Percentiles rank a stretch among this genome's conserved stretches.
Evolutionary conservation across 2,113 vertebrate species (phyloP).

Genomic region (Tupaia chinensis): DNA sequence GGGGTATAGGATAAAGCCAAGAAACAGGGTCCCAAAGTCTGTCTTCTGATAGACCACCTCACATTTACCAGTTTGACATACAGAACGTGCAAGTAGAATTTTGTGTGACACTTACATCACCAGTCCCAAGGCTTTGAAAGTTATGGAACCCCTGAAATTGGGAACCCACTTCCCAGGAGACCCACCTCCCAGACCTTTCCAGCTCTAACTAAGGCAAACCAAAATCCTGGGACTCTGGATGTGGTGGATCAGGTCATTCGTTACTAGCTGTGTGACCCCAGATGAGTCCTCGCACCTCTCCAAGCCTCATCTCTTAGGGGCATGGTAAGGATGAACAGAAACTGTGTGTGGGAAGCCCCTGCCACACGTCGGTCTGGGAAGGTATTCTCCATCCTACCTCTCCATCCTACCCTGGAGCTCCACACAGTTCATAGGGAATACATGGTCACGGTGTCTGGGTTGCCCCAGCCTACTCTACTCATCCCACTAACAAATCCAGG

Average conservation of each 20-base stretch:
- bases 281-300: not conserved
- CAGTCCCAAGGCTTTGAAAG: not conserved
- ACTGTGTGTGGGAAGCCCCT: not conserved
- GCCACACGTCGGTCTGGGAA: not conserved
- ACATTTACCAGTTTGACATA: not conserved
- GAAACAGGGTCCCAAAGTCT: not conserved
- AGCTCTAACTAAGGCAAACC: not conserved
- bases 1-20: not conserved
- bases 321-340: not conserved
- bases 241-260: not conserved
- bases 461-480: not conserved
- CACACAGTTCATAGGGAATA: not conserved
- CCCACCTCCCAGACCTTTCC: not conserved
- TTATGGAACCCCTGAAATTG: not conserved
- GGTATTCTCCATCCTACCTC: too few relatives aligned
- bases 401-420: not conserved
- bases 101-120: not conserved
- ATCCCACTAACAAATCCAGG: not conserved
- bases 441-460: not conserved
- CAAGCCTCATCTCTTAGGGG: not conserved
- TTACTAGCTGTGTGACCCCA: not conserved
- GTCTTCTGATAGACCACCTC: not conserved
- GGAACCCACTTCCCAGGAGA: not conserved
- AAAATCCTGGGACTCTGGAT: not conserved
- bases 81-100: not conserved